Conservation (phyloP, 2,113 vertebrate species). For the Tichodroma muraria region DNA sequence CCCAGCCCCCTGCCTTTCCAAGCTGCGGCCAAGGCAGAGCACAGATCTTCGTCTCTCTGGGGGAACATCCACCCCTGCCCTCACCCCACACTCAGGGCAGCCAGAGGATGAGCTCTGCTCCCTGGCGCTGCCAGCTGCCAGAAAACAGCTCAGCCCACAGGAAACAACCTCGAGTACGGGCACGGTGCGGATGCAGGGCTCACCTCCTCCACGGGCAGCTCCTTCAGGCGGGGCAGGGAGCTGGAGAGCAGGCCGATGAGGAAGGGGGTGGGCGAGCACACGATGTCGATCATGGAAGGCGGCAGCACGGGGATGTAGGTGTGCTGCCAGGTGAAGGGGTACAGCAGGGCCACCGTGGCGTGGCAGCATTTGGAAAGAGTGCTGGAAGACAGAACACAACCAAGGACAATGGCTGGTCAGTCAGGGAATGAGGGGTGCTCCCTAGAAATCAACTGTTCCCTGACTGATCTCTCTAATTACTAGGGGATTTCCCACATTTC, state of each 20-base stretch:
- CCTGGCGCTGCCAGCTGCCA: rapidly evolving
- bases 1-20: neutral
- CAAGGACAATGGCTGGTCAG: neutral
- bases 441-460: neutral
- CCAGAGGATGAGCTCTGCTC: neutral
- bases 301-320: conserved; percentile 94
- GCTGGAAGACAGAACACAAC: conserved; percentile 57
- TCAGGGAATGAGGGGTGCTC: neutral
- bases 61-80: rapidly evolving
- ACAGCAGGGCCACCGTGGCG: conserved; percentile 80
- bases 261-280: conserved; percentile 92
- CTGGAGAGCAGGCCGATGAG: conserved; percentile 89
- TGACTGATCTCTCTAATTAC: neutral
- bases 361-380: conserved; percentile 89
- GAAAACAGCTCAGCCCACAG: neutral
- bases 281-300: conserved; percentile 91
- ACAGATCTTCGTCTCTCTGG: rapidly evolving
- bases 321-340: conserved; percentile 85
- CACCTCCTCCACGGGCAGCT: conserved; percentile 90
- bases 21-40: neutral
- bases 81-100: rapidly evolving
- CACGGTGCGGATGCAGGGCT: neutral
- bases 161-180: neutral
- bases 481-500: neutral
- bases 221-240: conserved; percentile 83